Evolutionary conservation across 2,888 invertebrate species (phyloP), one percentile per base, ranked within the genome.

Genomic region (Chrysolina haemoptera): DNA sequence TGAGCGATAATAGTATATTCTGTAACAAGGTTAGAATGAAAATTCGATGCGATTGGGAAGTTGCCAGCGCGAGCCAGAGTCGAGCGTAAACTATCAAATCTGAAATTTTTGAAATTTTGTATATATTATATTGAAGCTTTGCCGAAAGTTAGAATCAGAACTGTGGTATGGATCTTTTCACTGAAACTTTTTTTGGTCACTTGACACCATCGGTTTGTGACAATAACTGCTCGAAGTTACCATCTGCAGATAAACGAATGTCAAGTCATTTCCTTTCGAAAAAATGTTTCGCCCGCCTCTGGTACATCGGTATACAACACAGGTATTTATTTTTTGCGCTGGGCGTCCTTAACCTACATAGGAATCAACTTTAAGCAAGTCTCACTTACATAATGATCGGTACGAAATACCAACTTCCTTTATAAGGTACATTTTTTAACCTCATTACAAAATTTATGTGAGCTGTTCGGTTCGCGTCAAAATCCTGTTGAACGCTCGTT

Each of bases 311-410:
- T 22, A 50, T 69, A 71, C 74, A 46, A 69, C 70, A 76, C 50
- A 71, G 69, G 72, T 69, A 76, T 74, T 71, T 68, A 71, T 70
- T 78, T 76, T 77, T 79, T 68, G 67, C 73, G 76, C 73, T 73
- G 16, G 84, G 77, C 84, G 84, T 83, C 86, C 86, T 86, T 85
- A 85, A 86, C 85, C 85, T 82, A 85, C 83, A 84, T 86, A 80
- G 80, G 80, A 80, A 79, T 80, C 82, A 78, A 82, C 83, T 85
- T 82, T 83, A 77, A 84, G 78, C 80, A 82, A 83, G 81, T 81
- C 77, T 79, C 75, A 80, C 79, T 85, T 84, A 84, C 82, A 83
- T 83, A 85, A 84, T 77, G 80, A 80, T 82, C 79, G 81, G 82
- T 82, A 83, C 81, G 82, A 84, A 84, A 84, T 83, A 84, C 81